phyloP scores from a whole-genome alignment of 2,113 vertebrate species.

The Pygoscelis adeliae region DNA sequence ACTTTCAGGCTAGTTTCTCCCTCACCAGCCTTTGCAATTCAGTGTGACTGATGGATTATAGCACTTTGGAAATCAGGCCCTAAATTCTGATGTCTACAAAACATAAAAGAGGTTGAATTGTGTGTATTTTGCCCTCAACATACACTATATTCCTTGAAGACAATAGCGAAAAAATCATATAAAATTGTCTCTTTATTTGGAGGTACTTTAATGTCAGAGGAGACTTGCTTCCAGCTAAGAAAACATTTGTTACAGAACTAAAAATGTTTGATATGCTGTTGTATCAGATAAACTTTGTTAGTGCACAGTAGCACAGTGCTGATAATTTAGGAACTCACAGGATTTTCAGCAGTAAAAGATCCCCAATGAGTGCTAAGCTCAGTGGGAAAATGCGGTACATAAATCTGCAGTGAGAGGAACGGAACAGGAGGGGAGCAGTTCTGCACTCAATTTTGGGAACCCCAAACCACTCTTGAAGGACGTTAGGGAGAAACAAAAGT shows the following conservation, averaged over 20 bases:
- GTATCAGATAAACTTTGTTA: constrained; percentile 9
- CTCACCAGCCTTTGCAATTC: not conserved
- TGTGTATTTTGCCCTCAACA: not conserved
- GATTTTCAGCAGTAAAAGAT: not conserved
- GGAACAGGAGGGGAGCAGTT: not conserved
- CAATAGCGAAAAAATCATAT: not conserved
- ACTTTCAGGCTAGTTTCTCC: not conserved
- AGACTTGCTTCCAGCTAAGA: constrained; percentile 25
- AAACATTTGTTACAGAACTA: constrained; percentile 2
- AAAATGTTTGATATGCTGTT: not conserved
- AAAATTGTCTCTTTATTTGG: not conserved
- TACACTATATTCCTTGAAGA: not conserved
- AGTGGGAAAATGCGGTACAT: not conserved
- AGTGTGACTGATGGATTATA: not conserved
- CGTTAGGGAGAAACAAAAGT: not conserved
- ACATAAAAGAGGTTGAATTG: not conserved
- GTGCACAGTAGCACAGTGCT: not conserved
- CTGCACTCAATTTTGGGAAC: not conserved
- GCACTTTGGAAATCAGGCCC: not conserved
- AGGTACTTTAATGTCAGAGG: not conserved
- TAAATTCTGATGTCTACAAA: not conserved
- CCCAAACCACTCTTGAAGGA: not conserved
- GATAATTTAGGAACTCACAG: not conserved
- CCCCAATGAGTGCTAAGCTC: not conserved
- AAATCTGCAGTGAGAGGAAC: not conserved